A percentile compares a stretch with the other conserved stretches of the same genome.
Evolutionary conservation across 2,888 invertebrate species (phyloP).

Genomic region (Lycaena phlaeas): DNA sequence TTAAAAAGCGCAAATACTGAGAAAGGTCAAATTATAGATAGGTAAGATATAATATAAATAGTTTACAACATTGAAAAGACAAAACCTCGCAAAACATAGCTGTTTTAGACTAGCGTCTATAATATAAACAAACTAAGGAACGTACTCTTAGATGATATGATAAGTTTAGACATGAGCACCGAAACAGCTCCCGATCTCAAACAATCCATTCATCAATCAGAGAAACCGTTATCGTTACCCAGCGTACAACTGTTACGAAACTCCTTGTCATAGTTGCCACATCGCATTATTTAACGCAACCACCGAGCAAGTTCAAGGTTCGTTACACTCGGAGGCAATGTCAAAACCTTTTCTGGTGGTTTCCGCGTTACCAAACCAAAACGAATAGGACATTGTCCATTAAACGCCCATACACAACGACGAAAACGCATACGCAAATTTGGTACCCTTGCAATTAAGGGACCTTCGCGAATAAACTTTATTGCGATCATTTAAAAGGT

Average conservation of each 20-base stretch:
- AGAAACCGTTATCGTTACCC: neutral
- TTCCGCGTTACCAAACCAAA: slow-evolving; percentile 42
- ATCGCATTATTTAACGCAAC: too few species aligned
- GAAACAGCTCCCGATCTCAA: too few species aligned
- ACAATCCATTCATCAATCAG: neutral
- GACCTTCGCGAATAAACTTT: slow-evolving; percentile 1
- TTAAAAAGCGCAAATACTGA: too few species aligned
- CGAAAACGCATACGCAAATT: slow-evolving; percentile 1
- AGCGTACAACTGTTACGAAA: slow-evolving; percentile 9
- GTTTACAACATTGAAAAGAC: too few species aligned
- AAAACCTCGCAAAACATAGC: too few species aligned
- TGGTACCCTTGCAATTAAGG: slow-evolving; percentile 3
- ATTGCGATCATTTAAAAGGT: neutral
- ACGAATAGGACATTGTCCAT: neutral
- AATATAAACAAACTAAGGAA: too few species aligned
- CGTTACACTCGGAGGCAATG: slow-evolving; percentile 29
- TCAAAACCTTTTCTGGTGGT: too few species aligned
- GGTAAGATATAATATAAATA: too few species aligned
- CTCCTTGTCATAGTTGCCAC: slow-evolving; percentile 9
- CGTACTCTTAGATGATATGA: too few species aligned
- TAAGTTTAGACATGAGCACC: too few species aligned
- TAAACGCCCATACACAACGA: slow-evolving; percentile 3
- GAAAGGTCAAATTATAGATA: too few species aligned
- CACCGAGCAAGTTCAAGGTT: slow-evolving; percentile 40
- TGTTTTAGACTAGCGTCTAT: too few species aligned